phyloP scores from a whole-genome alignment of 1,140 invertebrate species.

The Asobara japonica region DNA sequence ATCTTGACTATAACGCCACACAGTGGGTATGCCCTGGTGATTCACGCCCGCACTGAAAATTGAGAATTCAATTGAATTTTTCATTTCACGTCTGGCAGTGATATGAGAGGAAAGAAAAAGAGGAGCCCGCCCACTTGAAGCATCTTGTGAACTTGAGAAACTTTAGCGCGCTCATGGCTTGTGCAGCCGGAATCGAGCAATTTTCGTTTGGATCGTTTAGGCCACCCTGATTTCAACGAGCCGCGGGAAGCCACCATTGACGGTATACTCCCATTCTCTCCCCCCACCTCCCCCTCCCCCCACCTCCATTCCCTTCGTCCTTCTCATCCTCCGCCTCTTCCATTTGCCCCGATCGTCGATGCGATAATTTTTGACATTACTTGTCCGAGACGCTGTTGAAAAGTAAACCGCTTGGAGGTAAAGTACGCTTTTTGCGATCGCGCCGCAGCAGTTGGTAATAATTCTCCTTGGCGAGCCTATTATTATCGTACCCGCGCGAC shows the following conservation, averaged over 20 bases:
- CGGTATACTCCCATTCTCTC: neutral
- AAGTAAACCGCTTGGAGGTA: slow-evolving; percentile 30
- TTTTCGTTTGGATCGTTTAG: slow-evolving; percentile 5
- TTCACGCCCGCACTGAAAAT: neutral
- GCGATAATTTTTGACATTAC: slow-evolving; percentile 33
- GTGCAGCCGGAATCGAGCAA: slow-evolving; percentile 7
- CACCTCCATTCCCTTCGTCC: neutral
- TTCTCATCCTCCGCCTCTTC: neutral
- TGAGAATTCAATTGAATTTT: slow-evolving; percentile 16
- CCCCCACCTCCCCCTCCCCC: neutral
- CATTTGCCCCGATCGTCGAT: slow-evolving; percentile 6
- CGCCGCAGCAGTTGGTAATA: slow-evolving; percentile 28
- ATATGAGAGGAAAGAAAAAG: neutral
- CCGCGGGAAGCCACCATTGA: neutral
- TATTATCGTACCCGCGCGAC: slow-evolving; percentile 29
- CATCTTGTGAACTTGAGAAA: slow-evolving; percentile 7
- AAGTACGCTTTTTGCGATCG: slow-evolving; percentile 26
- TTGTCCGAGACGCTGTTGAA: slow-evolving; percentile 20
- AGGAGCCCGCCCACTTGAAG: neutral
- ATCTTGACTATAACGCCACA: neutral
- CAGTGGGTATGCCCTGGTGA: neutral
- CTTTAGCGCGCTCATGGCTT: neutral
- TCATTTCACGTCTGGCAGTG: slow-evolving; percentile 6
- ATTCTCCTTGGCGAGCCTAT: slow-evolving; percentile 32
- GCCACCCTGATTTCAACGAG: slow-evolving; percentile 5